A percentile compares a stretch with the other conserved stretches of the same genome.
Evolutionary conservation across 2,113 vertebrate genomes (phyloP).

Genomic region (Amphiprion ocellaris): DNA sequence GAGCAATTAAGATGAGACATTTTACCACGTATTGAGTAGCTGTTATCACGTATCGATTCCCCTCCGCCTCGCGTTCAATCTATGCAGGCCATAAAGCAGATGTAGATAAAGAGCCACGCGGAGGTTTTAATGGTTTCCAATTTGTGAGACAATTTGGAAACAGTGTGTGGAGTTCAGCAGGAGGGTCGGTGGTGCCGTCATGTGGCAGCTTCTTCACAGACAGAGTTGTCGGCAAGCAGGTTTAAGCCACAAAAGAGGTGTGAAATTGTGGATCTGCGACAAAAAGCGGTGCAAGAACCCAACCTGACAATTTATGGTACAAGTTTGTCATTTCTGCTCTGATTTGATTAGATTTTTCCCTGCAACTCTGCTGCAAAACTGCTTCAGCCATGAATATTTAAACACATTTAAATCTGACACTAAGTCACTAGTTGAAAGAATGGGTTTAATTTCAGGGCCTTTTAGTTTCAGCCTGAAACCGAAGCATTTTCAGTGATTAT

Average conservation of each 20-base stretch:
- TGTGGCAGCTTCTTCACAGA: not conserved
- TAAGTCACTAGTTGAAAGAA: not conserved
- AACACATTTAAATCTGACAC: not conserved
- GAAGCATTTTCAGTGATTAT: not conserved
- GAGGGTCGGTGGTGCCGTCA: not conserved
- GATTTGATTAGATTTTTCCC: not conserved
- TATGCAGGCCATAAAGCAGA: slow-evolving; percentile 43
- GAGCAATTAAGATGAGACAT: slow-evolving; percentile 35
- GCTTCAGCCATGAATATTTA: not conserved
- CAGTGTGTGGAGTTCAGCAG: not conserved
- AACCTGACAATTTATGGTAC: slow-evolving; percentile 5
- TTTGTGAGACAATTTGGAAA: slow-evolving; percentile 43
- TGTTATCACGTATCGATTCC: slow-evolving; percentile 59
- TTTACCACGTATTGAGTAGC: slow-evolving; percentile 40
- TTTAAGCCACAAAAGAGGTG: slow-evolving; percentile 12
- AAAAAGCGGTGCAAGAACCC: not conserved
- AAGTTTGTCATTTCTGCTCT: too few relatives aligned
- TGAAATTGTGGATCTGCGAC: not conserved
- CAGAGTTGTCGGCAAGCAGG: not conserved
- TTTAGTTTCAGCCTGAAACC: not conserved
- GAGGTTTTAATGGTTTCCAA: slow-evolving; percentile 39
- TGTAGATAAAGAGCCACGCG: slow-evolving; percentile 46
- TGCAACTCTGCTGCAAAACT: not conserved
- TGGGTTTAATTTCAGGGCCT: not conserved
- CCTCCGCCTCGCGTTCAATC: slow-evolving; percentile 19